These are phyloP conservation scores for Drosophila mayri DNA, from an alignment of 1,140 invertebrate species.

Conservation along the genomic window DNA sequence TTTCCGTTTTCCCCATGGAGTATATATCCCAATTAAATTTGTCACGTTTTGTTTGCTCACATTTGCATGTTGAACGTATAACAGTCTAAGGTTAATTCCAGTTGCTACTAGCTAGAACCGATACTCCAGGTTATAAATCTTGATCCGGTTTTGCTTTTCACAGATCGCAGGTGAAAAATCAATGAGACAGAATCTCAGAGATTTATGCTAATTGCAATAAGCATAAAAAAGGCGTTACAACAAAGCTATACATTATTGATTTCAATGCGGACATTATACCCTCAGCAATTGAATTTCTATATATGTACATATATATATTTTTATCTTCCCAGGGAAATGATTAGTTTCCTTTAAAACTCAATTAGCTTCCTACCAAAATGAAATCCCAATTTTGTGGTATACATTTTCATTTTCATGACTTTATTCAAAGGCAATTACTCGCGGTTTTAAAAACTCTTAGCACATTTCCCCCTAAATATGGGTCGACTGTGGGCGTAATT, in stretches of 20 bases:
- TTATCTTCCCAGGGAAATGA: not conserved
- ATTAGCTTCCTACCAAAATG: not conserved
- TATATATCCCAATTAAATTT: constrained; percentile 49
- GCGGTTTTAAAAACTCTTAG: constrained; percentile 18
- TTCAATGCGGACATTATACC: constrained; percentile 8
- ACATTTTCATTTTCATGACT: not conserved
- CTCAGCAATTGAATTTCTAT: not conserved
- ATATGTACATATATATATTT: too few relatives aligned
- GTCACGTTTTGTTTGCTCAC: constrained; percentile 49
- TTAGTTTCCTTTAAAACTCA: not conserved
- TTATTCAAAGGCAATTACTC: constrained; percentile 6
- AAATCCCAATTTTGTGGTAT: not conserved
- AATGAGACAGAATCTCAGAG: constrained; percentile 1
- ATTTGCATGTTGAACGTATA: constrained; percentile 25
- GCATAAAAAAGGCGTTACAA: constrained; percentile 16
- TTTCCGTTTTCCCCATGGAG: constrained; percentile 9
- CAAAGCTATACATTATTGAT: not conserved
- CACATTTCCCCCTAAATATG: constrained; percentile 26
- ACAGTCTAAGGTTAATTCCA: constrained; percentile 15
- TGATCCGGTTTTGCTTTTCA: constrained; percentile 28
- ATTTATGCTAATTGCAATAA: constrained; percentile 28
- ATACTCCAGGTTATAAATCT: constrained; percentile 2
- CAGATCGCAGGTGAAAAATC: not conserved
- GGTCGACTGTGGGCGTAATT: constrained; percentile 7
- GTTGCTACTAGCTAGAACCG: constrained; percentile 21